Base-by-base conservation (phyloP, 2,888 invertebrate genomes). In the Yponomeuta malinellus region DNA sequence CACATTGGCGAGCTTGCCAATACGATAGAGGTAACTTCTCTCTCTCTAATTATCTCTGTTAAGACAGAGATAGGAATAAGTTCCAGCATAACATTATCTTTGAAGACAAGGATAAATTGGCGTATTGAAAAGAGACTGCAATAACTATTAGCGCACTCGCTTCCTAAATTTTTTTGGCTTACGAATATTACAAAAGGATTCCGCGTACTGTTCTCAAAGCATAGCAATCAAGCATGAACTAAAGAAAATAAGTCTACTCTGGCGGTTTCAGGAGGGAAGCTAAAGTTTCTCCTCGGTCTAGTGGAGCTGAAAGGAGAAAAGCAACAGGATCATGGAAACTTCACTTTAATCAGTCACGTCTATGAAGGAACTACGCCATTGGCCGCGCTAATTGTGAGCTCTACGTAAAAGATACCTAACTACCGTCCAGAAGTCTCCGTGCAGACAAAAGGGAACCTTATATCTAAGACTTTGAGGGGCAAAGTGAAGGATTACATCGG, bases 301-400 rank as follows among this genome's bases (percentile, higher is more conserved):
- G 43, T 43, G 43, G 43, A 43, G 43, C 52, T 59, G 52, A 59
- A 59, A 59, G 52, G 52, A 52, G 12, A 12, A 15, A 12, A 15
- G 52, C 52, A 59, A 59, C 52, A 59, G 52, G 52, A 59, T 59
- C 52, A 59, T 59, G 15, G 52, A 59, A 43, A 59, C 52, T 59
- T 59, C 12, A 59, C 15, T 59, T 59, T 59, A 59, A 59, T 59
- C 52, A 59, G 52, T 59, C 52, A 59, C 52, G 52, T 59, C 52
- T 59, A 59, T 59, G 52, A 59, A 59, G 52, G 15, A 59, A 59
- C 52, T 59, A 15, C 52, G 52, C 52, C 52, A 59, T 59, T 59
- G 52, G 15, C 52, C 52, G 15, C 52, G 52, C 52, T 59, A 59
- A 59, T 59, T 59, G 52, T 59, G 52, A 15, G 5, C 52, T 59